Conservation (phyloP, 2,113 vertebrate species). For the Leucopternis melanops region DNA sequence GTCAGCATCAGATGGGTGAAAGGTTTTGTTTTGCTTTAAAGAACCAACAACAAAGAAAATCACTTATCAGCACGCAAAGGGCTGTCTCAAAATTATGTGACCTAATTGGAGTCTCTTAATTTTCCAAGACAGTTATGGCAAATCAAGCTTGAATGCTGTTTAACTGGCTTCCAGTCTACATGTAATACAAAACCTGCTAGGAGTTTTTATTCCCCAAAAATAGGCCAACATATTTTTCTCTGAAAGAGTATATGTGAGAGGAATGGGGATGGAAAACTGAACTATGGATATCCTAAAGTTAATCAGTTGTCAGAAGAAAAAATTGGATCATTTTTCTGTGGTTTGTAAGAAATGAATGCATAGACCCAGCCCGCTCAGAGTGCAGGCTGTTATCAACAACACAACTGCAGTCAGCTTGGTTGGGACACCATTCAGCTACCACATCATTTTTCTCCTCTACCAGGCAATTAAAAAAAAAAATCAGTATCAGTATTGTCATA, state of each 20-base stretch:
- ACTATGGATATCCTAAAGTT: not conserved
- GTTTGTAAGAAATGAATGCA: not conserved
- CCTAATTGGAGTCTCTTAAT: not conserved
- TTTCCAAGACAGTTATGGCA: not conserved
- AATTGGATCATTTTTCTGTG: not conserved
- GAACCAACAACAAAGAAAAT: not conserved
- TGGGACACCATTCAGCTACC: not conserved
- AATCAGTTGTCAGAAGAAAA: not conserved
- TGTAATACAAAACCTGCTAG: not conserved
- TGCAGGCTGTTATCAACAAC: not conserved
- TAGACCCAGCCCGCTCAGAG: not conserved
- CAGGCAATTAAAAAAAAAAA: not conserved
- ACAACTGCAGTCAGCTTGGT: not conserved
- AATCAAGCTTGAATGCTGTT: not conserved
- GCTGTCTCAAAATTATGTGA: not conserved
- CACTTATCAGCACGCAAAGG: not conserved
- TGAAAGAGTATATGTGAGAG: not conserved
- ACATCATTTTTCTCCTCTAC: not conserved
- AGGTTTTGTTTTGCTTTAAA: constrained; percentile 19
- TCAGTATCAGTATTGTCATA: not conserved
- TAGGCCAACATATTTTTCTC: not conserved
- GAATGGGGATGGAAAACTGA: not conserved
- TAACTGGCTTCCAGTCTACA: not conserved
- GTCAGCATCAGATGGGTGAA: not conserved
- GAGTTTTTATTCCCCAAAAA: not conserved